phyloP scores from a whole-genome alignment of 2,888 invertebrate species.

The Amblyteles armatorius region DNA sequence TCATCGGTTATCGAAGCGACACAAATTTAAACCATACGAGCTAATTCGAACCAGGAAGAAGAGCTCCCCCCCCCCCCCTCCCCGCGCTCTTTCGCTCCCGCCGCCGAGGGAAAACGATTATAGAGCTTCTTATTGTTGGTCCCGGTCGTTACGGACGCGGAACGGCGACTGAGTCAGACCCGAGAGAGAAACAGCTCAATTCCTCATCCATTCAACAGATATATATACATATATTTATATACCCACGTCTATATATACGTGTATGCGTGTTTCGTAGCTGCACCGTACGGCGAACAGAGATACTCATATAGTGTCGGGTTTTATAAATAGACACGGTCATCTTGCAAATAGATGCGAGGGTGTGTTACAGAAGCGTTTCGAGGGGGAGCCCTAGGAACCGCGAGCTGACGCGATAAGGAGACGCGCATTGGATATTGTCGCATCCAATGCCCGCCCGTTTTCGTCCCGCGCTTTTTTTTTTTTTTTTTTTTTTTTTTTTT shows the following conservation, averaged over 20 bases:
- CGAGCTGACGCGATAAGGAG: conserved; percentile 50
- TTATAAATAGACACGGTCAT: conserved; percentile 81
- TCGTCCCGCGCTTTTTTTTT: conserved; percentile 41
- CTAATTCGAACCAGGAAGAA: conserved; percentile 49
- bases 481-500: conserved; percentile 49
- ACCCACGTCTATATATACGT: conserved; percentile 4
- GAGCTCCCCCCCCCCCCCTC: background rate
- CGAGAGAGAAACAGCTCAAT: background rate
- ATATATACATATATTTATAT: conserved; percentile 1
- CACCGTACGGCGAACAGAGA: conserved; percentile 12
- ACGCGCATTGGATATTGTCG: conserved; percentile 24
- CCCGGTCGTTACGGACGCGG: conserved; percentile 53
- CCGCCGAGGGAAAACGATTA: conserved; percentile 49
- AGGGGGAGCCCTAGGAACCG: conserved; percentile 49
- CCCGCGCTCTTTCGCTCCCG: background rate
- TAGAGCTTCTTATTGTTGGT: conserved; percentile 61
- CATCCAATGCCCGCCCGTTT: conserved; percentile 46
- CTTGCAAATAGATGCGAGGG: conserved; percentile 80
- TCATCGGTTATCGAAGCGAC: background rate
- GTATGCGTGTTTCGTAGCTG: conserved; percentile 9
- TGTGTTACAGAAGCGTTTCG: conserved; percentile 73
- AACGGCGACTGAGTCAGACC: conserved; percentile 37
- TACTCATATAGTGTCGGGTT: conserved; percentile 39
- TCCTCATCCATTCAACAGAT: conserved; percentile 34
- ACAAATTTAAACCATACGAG: background rate